Evolutionary conservation across 2,113 vertebrate genomes (phyloP), one percentile per base, ranked within the genome.

Genomic region (Heptranchias perlo): DNA sequence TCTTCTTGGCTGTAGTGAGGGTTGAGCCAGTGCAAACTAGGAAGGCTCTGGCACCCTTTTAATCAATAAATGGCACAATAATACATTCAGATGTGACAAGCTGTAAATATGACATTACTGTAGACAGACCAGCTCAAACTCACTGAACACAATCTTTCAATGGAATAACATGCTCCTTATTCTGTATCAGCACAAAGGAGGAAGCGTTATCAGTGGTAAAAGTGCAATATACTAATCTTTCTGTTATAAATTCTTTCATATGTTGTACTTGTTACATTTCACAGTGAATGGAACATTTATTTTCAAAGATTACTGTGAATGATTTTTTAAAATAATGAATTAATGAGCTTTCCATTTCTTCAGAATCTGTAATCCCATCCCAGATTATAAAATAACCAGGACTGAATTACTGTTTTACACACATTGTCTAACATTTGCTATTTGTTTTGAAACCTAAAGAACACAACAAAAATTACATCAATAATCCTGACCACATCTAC

Each of bases 241-340:
- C n/a, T 62, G 89, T n/a, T 39, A n/a, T 6, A 49, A 95, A 35
- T n/a, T 62, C 44, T 95, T 94, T 64, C n/a, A 10, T 65, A 65
- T 95, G 28, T 91, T 58, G 94, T 95, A 67, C 94, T 67, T 95
- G 94, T 69, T 49, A 95, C 13, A 95, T 69, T 73, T 95, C 94
- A 95, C 94, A 52, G 44, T 47, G 94, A 95, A 95, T 73, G 94
- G 94, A 95, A 95, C 94, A 95, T 95, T 95, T 52, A 47, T 73
- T 95, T 91, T 67, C 44, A 69, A 93, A 93, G 58, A 93, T 93
- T 93, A 93, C 44, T 69, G 94, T 28, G 8, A 69, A 69, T 73
- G 35, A 39, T 69, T 49, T 95, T 58, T 62, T 58, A 13, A 92
- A 61, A 89, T 54, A 89, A 13, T 89, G 1, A 91, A 91, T 91